These are phyloP conservation scores for Hecatera dysodea DNA, from an alignment of 2,888 invertebrate species.

Conservation along the genomic window DNA sequence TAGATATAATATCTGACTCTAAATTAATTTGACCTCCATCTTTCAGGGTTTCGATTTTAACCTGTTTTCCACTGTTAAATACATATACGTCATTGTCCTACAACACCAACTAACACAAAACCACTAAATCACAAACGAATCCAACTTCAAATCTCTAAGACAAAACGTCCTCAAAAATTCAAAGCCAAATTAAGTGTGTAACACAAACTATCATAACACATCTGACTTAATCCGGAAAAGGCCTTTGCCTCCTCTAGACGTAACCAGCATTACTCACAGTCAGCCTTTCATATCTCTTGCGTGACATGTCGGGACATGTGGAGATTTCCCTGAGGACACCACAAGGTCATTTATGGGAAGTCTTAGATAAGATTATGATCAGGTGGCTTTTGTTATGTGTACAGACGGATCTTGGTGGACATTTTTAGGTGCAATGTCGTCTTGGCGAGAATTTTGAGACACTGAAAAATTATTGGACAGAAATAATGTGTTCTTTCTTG, in stretches of 20 bases:
- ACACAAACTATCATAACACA: slow-evolving; percentile 42
- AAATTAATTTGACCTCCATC: too few species aligned
- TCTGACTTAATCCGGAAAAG: slow-evolving; percentile 60
- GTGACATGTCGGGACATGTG: slow-evolving; percentile 65
- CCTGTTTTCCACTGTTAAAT: too few species aligned
- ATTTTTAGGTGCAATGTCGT: slow-evolving; percentile 7
- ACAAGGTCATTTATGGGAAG: slow-evolving; percentile 68
- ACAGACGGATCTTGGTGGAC: slow-evolving; percentile 26
- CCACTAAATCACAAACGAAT: slow-evolving; percentile 17
- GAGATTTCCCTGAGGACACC: slow-evolving; percentile 73
- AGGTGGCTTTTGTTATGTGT: slow-evolving; percentile 47
- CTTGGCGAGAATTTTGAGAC: background rate
- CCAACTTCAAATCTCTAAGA: slow-evolving; percentile 14
- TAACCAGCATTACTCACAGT: slow-evolving; percentile 65
- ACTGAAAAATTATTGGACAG: background rate
- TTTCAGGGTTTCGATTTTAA: too few species aligned
- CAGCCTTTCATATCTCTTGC: slow-evolving; percentile 70
- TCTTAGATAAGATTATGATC: slow-evolving; percentile 63
- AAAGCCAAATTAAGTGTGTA: slow-evolving; percentile 39
- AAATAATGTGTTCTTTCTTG: background rate
- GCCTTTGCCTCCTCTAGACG: slow-evolving; percentile 62
- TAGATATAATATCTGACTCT: too few species aligned
- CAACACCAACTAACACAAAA: background rate
- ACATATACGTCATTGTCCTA: too few species aligned
- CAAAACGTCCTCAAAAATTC: slow-evolving; percentile 25